Conservation (phyloP, 2,113 vertebrate genomes). For the Ellobius talpinus region DNA sequence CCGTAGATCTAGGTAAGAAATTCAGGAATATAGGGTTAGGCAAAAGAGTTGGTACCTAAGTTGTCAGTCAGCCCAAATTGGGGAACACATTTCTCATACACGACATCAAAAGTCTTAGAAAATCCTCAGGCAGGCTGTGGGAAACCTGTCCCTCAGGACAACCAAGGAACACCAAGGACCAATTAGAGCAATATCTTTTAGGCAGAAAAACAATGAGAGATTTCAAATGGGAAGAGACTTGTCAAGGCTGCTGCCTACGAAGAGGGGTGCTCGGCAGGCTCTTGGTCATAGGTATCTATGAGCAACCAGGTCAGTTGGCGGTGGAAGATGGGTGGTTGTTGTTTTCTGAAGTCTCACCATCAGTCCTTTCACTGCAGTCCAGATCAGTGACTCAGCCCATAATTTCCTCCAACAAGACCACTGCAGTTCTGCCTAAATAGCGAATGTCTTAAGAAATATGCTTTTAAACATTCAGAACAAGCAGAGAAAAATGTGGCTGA, state of each 20-base stretch:
- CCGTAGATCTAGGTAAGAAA: not conserved
- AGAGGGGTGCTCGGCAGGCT: not conserved
- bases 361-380: not conserved
- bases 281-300: not conserved
- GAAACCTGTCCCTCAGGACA: not conserved
- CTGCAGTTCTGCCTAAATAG: not conserved
- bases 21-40: not conserved
- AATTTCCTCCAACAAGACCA: constrained; percentile 19
- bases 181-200: not conserved
- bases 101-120: not conserved
- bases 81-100: constrained; percentile 13
- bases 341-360: not conserved
- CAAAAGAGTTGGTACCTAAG: not conserved
- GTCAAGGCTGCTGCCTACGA: not conserved
- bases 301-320: not conserved
- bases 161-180: not conserved
- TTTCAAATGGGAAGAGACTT: not conserved
- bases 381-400: not conserved
- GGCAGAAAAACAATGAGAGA: not conserved
- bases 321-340: not conserved
- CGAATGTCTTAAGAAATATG: not conserved
- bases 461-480: not conserved
- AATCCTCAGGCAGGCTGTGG: not conserved
- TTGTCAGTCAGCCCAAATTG: not conserved
- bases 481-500: not conserved